Conservation (phyloP, 1,140 invertebrate species). For the Trachymyrmex septentrionalis region DNA sequence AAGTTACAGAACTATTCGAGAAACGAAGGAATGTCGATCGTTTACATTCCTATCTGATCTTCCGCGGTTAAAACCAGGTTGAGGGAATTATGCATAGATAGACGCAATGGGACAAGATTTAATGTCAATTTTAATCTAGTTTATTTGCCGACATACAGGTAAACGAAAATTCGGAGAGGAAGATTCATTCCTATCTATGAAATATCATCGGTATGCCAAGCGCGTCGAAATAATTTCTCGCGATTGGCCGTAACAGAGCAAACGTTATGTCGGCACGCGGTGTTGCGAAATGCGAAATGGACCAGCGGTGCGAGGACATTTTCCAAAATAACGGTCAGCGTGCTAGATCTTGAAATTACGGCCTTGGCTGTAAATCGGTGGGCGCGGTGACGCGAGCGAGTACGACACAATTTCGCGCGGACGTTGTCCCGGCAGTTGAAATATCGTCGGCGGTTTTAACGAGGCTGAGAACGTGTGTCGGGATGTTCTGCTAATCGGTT, state of each 20-base stretch:
- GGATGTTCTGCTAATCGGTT: conserved; percentile 34
- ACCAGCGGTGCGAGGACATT: conserved; percentile 9
- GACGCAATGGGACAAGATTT: background rate
- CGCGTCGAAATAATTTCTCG: conserved; percentile 32
- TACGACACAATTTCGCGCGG: conserved; percentile 62
- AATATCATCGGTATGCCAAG: background rate
- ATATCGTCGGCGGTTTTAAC: conserved; percentile 62
- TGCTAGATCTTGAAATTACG: conserved; percentile 58
- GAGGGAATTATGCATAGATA: background rate
- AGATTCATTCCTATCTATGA: background rate
- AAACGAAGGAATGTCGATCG: conserved; percentile 5
- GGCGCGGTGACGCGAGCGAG: conserved; percentile 2
- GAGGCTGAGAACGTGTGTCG: conserved; percentile 42
- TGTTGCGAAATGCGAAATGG: conserved; percentile 34
- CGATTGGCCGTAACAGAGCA: conserved; percentile 29
- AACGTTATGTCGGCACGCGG: conserved; percentile 4
- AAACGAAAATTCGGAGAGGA: background rate
- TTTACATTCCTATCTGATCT: background rate
- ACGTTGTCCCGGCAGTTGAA: conserved; percentile 59
- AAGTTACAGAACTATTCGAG: background rate
- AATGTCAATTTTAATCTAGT: background rate
- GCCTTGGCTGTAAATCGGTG: conserved; percentile 65
- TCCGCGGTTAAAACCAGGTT: background rate
- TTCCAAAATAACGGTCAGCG: conserved; percentile 51
- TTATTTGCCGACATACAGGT: background rate